phyloP scores from a whole-genome alignment of 2,888 invertebrate species.

The Xestia rhomboidea region DNA sequence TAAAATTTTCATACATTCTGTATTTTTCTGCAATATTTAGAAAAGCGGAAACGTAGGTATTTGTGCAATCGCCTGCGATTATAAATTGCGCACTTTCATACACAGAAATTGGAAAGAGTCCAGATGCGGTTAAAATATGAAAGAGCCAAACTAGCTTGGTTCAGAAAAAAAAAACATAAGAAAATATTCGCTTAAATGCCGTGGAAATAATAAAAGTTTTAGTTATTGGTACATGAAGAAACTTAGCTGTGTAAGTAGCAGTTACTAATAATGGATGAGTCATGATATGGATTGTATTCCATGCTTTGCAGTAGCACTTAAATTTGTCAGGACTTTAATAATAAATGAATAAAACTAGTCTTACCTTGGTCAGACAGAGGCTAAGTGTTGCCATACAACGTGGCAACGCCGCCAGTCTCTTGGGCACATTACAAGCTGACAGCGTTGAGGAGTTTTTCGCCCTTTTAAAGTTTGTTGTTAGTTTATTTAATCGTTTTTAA shows the following conservation, averaged over 20 bases:
- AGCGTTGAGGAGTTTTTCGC: no score
- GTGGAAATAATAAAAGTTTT: background rate
- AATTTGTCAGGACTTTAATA: background rate
- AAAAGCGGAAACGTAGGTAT: conserved; percentile 41
- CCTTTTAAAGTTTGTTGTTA: no score
- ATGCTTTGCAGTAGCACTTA: background rate
- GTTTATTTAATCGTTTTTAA: no score
- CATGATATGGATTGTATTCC: background rate
- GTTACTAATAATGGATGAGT: background rate
- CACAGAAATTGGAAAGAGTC: conserved; percentile 69
- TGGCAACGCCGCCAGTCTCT: no score
- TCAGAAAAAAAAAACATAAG: conserved; percentile 44
- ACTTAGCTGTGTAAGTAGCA: background rate
- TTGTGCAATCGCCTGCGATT: conserved; percentile 62
- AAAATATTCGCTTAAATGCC: conserved; percentile 17
- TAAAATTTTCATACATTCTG: background rate
- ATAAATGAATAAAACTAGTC: background rate
- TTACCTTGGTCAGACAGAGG: no score
- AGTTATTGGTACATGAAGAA: background rate
- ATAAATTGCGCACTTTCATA: conserved; percentile 70
- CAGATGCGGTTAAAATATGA: conserved; percentile 68
- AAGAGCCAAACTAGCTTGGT: conserved; percentile 32
- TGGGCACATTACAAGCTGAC: no score
- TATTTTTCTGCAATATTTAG: conserved; percentile 25
- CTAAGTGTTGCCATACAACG: no score